A percentile compares a stretch with the other conserved stretches of the same genome.
Conservation (phyloP, 2,888 invertebrate species). For the Cerceris rybyensis region DNA sequence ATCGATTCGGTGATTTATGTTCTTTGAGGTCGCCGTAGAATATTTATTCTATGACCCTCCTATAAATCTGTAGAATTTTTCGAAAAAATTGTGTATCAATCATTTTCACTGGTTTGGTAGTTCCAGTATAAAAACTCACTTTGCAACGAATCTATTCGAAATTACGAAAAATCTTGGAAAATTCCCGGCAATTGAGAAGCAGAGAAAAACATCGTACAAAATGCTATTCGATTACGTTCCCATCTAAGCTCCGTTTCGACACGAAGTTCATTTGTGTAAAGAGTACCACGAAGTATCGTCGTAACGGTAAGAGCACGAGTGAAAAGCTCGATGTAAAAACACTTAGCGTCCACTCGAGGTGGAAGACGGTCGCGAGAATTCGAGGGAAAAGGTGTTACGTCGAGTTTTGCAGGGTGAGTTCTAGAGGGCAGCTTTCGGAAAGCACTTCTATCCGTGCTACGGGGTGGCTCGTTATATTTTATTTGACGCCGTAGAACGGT, state of each 20-base stretch:
- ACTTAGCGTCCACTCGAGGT: conserved; percentile 47
- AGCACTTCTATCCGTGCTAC: conserved; percentile 5
- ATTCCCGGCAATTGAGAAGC: neutral
- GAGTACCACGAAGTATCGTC: neutral
- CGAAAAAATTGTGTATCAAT: no score
- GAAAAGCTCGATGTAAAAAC: conserved; percentile 46
- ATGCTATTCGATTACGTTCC: no score
- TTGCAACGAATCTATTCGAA: no score
- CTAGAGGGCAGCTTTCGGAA: conserved; percentile 23
- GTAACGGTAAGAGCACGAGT: conserved; percentile 33
- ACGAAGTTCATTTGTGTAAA: conserved; percentile 15
- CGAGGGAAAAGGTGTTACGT: conserved; percentile 27
- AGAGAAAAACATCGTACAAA: no score
- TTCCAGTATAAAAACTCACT: no score
- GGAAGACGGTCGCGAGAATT: conserved; percentile 19
- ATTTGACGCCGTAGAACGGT: conserved; percentile 47
- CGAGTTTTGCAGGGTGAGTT: conserved; percentile 16
- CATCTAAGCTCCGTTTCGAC: no score
- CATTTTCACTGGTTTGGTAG: no score
- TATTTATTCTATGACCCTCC: no score
- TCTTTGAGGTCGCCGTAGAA: no score
- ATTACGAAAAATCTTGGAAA: no score
- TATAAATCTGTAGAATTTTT: no score
- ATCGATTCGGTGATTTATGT: no score
- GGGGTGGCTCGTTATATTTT: conserved; percentile 61